phyloP scores from a whole-genome alignment of 35 echinoderm and acorn worm genomes.

The Heliocidaris tuberculata region DNA sequence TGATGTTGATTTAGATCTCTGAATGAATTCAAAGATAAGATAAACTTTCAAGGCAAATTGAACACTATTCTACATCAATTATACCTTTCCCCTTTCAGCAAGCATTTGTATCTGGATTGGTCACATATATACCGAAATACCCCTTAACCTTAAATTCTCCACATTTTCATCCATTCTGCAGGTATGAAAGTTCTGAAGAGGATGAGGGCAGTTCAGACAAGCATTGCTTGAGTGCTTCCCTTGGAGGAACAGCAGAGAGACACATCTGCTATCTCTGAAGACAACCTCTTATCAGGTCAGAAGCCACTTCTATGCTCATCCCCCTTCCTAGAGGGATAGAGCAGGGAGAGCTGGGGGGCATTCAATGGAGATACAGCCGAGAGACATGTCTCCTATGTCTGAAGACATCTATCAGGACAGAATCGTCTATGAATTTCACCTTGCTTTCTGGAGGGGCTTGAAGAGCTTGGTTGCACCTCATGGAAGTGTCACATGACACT shows the following conservation, averaged over 20 bases:
- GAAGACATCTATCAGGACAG: too few species aligned
- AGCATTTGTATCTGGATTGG: neutral
- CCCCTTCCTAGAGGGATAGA: neutral
- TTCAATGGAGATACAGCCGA: neutral
- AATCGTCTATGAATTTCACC: too few species aligned
- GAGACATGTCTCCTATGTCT: neutral
- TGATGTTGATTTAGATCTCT: too few species aligned
- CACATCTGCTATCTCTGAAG: constrained; percentile 44
- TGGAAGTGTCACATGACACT: neutral
- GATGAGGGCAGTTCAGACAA: neutral
- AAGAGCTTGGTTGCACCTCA: neutral
- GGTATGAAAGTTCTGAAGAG: constrained; percentile 46
- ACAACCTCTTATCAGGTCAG: neutral
- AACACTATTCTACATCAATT: too few species aligned
- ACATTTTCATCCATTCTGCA: neutral
- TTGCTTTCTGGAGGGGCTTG: too few species aligned
- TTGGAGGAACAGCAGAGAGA: constrained; percentile 23
- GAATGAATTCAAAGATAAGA: too few species aligned
- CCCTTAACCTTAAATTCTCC: neutral
- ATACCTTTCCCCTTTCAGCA: too few species aligned
- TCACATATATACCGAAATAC: neutral
- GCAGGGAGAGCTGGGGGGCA: neutral
- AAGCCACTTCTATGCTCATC: neutral
- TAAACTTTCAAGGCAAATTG: too few species aligned
- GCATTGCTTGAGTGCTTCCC: neutral